phyloP scores from a whole-genome alignment of 2,888 invertebrate species.

The Scaptomyza cyrtandrae region DNA sequence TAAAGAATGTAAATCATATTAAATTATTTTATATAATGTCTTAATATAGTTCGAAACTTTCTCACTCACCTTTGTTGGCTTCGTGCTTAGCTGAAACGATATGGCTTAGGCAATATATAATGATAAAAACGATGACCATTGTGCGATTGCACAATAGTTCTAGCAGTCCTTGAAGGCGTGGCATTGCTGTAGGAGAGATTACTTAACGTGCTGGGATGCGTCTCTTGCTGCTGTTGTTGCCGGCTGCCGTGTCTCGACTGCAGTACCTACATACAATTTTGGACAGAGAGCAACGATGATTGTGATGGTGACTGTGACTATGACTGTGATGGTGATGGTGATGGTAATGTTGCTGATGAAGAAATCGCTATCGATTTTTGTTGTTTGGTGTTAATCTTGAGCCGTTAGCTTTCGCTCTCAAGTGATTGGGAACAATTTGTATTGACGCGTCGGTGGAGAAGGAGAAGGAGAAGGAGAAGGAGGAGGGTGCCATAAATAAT shows the following conservation, averaged over 20 bases:
- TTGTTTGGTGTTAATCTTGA: constrained; percentile 8
- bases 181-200: not conserved
- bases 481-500: constrained; percentile 18
- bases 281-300: constrained; percentile 1
- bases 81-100: constrained; percentile 4
- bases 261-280: constrained; percentile 13
- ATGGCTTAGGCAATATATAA: not conserved
- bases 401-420: constrained; percentile 54
- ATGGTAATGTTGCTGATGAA: constrained; percentile 3
- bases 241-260: constrained; percentile 29
- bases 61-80: not conserved
- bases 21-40: no score
- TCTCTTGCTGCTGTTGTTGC: constrained; percentile 37
- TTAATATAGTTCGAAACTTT: not conserved
- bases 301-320: not conserved
- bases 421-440: constrained; percentile 49
- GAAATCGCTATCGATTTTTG: constrained; percentile 17
- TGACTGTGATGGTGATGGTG: not conserved
- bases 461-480: not conserved
- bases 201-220: constrained; percentile 12
- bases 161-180: constrained; percentile 4
- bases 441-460: constrained; percentile 1
- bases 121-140: not conserved
- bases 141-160: constrained; percentile 5
- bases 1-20: no score